Percentiles rank a stretch among this genome's conserved stretches.
Conservation (phyloP, 2,113 vertebrate genomes). For the Plotosus lineatus region DNA sequence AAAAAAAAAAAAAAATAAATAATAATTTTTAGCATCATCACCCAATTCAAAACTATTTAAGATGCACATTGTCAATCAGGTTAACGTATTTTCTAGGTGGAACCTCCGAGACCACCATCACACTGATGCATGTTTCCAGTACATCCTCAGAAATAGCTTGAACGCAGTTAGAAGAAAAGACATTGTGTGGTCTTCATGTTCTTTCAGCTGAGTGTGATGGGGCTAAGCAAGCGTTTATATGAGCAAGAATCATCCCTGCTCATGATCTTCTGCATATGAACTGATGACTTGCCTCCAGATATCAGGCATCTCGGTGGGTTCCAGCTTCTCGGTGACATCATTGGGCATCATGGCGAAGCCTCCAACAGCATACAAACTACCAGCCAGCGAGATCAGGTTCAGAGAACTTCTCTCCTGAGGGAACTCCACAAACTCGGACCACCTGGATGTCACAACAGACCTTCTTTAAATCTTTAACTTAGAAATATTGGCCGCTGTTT, state of each 20-base stretch:
- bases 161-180: too few species aligned
- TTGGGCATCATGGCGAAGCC: slow-evolving; percentile 90
- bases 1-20: too few species aligned
- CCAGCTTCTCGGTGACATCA: slow-evolving; percentile 80
- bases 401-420: slow-evolving; percentile 92
- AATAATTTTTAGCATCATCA: neutral
- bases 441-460: slow-evolving; percentile 70
- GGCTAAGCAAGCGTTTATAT: too few species aligned
- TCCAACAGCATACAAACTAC: slow-evolving; percentile 84
- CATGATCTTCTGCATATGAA: neutral
- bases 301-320: slow-evolving; percentile 91
- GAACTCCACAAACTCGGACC: slow-evolving; percentile 88
- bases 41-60: too few species aligned
- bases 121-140: too few species aligned
- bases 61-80: neutral
- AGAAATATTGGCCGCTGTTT: neutral
- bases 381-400: slow-evolving; percentile 80
- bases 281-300: slow-evolving; percentile 85
- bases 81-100: too few species aligned
- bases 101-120: too few species aligned
- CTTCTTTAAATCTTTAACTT: neutral
- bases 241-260: too few species aligned
- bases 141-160: too few species aligned
- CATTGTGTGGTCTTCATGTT: too few species aligned
- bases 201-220: too few species aligned